Conservation (phyloP, 2,888 invertebrate genomes). For the Clanis bilineata region DNA sequence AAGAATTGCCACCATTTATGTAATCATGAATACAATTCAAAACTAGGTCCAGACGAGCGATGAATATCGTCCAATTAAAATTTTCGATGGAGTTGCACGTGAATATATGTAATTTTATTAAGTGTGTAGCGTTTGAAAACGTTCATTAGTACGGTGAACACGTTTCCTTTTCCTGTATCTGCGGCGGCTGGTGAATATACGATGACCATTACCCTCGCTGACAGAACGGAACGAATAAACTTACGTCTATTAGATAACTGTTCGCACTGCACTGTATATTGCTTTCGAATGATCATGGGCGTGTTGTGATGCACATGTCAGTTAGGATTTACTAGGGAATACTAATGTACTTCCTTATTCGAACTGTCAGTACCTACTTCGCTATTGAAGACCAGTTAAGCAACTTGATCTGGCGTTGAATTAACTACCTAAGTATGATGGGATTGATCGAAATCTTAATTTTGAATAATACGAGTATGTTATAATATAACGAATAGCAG, state of each 20-base stretch:
- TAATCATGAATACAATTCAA: not conserved
- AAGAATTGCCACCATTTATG: conserved; percentile 3
- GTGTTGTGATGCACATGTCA: not conserved
- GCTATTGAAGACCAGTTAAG: too few relatives aligned
- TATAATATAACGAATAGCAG: too few relatives aligned
- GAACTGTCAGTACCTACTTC: too few relatives aligned
- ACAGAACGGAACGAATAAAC: conserved; percentile 57
- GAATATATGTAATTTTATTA: conserved; percentile 26
- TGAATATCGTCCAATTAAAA: conserved; percentile 26
- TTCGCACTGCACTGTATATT: conserved; percentile 24
- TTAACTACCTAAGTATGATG: too few relatives aligned
- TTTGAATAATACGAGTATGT: too few relatives aligned
- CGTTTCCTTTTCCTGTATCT: conserved; percentile 58
- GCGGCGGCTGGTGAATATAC: conserved; percentile 42
- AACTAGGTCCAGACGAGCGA: not conserved
- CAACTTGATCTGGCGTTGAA: too few relatives aligned
- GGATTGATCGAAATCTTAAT: too few relatives aligned
- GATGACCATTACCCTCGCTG: conserved; percentile 46
- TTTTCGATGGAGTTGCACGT: conserved; percentile 29
- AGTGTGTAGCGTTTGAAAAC: conserved; percentile 31
- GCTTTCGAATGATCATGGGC: conserved; percentile 22
- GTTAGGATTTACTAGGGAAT: not conserved
- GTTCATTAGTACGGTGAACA: conserved; percentile 52
- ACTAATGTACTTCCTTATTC: not conserved
- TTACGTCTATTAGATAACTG: conserved; percentile 28